A percentile compares a stretch with the other conserved stretches of the same genome.
phyloP scores from a whole-genome alignment of 92 coral and sea anemone species.

The Porites lobata region DNA sequence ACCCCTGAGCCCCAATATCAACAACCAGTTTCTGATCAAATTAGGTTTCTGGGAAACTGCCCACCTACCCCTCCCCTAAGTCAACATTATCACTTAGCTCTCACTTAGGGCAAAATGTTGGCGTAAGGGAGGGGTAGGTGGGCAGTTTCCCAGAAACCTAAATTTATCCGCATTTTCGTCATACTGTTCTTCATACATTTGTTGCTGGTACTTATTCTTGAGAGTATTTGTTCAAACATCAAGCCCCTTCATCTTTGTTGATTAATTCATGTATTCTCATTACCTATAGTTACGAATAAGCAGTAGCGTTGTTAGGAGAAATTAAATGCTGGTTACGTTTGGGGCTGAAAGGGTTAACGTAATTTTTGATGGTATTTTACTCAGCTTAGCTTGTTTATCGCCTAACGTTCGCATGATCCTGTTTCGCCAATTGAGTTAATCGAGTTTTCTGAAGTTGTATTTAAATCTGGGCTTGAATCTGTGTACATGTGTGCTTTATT shows the following conservation, averaged over 20 bases:
- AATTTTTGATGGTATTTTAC: too few relatives aligned
- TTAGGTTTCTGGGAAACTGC: too few relatives aligned
- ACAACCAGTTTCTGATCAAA: too few relatives aligned
- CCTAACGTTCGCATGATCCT: background rate
- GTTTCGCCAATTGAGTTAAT: background rate
- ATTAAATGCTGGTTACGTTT: background rate
- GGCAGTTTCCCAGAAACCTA: too few relatives aligned
- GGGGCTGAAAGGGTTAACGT: background rate
- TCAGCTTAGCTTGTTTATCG: background rate
- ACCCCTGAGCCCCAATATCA: too few relatives aligned
- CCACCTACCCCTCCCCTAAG: too few relatives aligned
- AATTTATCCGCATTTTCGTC: too few relatives aligned
- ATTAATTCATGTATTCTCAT: conserved; percentile 7
- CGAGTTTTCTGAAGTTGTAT: background rate
- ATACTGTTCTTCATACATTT: too few relatives aligned
- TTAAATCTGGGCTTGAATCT: background rate
- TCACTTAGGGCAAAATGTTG: too few relatives aligned
- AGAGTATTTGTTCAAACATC: background rate
- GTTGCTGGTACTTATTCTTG: too few relatives aligned
- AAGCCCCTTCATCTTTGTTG: background rate
- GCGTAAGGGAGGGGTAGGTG: too few relatives aligned
- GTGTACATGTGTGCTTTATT: background rate
- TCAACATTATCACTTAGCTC: too few relatives aligned
- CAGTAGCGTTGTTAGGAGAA: background rate
- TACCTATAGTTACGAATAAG: background rate